Conservation (phyloP, 2,113 vertebrate genomes). For the Macroglossus sobrinus region DNA sequence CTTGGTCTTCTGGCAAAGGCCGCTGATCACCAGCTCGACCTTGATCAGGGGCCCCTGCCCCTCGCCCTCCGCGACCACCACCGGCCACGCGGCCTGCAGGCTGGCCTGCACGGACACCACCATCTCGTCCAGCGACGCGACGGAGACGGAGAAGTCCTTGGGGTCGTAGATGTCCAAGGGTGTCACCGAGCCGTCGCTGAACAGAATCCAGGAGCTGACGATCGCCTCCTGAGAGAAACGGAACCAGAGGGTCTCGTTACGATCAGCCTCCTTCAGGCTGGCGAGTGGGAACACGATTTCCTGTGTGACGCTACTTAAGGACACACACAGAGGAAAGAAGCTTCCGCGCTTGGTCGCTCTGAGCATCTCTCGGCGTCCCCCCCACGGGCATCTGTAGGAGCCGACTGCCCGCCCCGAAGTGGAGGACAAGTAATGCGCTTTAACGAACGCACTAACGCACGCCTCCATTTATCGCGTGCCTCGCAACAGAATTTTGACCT, state of each 20-base stretch:
- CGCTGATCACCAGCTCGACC: conserved; percentile 95
- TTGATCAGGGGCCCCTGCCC: conserved; percentile 93
- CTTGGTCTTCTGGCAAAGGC: conserved; percentile 96
- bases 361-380: neutral
- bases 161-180: conserved; percentile 95
- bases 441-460: neutral
- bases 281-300: neutral
- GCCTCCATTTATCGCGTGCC: conserved; percentile 41
- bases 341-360: neutral
- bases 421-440: neutral
- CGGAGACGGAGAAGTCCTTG: conserved; percentile 91
- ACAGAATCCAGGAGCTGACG: conserved; percentile 94
- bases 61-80: conserved; percentile 90
- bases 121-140: conserved; percentile 91
- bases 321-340: neutral
- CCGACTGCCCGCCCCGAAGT: fast-evolving
- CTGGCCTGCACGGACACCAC: conserved; percentile 89
- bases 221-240: conserved; percentile 88
- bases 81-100: conserved; percentile 85
- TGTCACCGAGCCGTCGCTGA: conserved; percentile 94
- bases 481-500: conserved; percentile 30
- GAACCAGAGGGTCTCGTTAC: neutral
- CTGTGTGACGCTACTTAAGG: neutral
- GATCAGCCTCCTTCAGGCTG: neutral
- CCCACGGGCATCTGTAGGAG: neutral